Evolutionary conservation across 2,888 invertebrate species (phyloP), one percentile per base, ranked within the genome.

Genomic region (Shargacucullia verbasci): DNA sequence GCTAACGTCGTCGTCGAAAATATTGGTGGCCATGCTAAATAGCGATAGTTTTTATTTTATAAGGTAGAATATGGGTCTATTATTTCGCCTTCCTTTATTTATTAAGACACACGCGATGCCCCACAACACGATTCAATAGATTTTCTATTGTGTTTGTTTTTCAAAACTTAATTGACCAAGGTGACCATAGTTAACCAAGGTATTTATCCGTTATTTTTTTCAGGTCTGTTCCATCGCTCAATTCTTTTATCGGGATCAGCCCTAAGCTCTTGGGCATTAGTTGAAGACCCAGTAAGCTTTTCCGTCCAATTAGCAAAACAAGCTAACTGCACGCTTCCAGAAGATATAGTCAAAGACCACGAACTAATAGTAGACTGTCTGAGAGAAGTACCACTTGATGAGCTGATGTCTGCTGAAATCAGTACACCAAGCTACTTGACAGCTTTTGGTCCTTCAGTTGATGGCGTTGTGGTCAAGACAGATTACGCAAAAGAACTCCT

Each of bases 401-500:
- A 97, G 70, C 93, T 98, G 5, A 96, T 97, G 92, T 95, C 95
- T 6, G 96, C 97, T 0, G 97, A 97, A 81, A 96, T 97, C 47
- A 95, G 95, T 64, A 96, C 97, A 5, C 98, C 98, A 0, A 97
- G 97, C 52, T 98, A 97, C 84, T 90, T 98, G 45, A 97, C 97
- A 66, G 96, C 98, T 0, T 99, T 99, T 80, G 99, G 99, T 0
- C 99, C 99, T 0, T 98, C 98, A 78, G 98, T 98, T 39, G 99
- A 99, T 84, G 98, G 98, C 48, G 98, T 99, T 53, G 98, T 99
- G 59, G 98, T 99, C 72, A 97, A 97, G 90, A 96, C 97, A 31
- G 97, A 98, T 86, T 97, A 97, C 82, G 97, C 97, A 47, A 97
- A 97, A 85, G 97, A 97, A 81, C 91, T 97, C 8, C 93, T 97